Conservation (phyloP, 2,888 invertebrate species). For the Clepsis dumicolana region DNA sequence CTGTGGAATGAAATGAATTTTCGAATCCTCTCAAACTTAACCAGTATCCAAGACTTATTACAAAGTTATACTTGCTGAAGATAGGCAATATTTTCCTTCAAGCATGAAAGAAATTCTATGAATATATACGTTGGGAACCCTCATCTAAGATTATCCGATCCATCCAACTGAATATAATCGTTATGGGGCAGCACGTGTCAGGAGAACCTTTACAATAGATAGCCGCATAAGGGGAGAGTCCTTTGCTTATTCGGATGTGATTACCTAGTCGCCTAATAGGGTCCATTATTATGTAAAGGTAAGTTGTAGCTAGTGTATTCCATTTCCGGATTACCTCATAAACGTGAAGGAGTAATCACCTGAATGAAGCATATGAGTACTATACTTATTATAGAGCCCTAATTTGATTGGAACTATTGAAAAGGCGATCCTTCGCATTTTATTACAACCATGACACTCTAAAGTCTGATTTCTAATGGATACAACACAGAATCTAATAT, state of each 20-base stretch:
- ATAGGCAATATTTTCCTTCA: neutral
- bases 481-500: too few species aligned
- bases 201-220: slow-evolving; percentile 25
- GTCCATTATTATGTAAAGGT: slow-evolving; percentile 8
- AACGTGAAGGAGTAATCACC: neutral
- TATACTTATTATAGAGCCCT: neutral
- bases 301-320: slow-evolving; percentile 1
- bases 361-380: too few species aligned
- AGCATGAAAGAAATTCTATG: neutral
- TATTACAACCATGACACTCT: too few species aligned
- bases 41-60: neutral
- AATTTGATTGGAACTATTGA: neutral
- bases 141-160: slow-evolving; percentile 30
- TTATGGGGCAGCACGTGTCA: slow-evolving; percentile 15
- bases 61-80: neutral
- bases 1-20: slow-evolving; percentile 13
- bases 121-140: neutral
- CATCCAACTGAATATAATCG: slow-evolving; percentile 34
- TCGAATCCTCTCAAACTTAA: neutral
- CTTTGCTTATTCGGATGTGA: slow-evolving; percentile 38
- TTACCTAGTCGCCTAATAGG: slow-evolving; percentile 32
- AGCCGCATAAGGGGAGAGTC: slow-evolving; percentile 28
- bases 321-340: slow-evolving; percentile 10
- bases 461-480: too few species aligned
- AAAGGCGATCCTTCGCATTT: too few species aligned